Evolutionary conservation across 2,113 vertebrate species (phyloP), one percentile per base, ranked within the genome.

Genomic region (Saguinus imperator): DNA sequence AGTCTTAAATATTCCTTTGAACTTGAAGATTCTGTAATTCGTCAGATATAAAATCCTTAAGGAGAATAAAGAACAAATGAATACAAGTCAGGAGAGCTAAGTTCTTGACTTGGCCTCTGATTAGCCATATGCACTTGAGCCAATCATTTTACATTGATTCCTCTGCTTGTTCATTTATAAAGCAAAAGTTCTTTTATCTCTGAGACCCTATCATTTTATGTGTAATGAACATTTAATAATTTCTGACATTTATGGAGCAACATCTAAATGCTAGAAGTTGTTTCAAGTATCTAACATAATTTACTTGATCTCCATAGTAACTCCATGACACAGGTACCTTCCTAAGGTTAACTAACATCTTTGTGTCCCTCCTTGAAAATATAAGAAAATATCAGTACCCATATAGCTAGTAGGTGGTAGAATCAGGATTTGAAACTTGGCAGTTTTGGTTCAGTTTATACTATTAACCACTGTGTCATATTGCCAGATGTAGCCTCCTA

Each of bases 111-210:
- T 84, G 73, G 57, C 23, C 21, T 87, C 90, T 92, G 61, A 57
- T 87, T 77, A 87, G 32, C 73, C n/a, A 40, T 88, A 37, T 89
- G 29, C 40, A 18, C 35, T 45, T 76, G 18, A 93, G 25, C 20
- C 64, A 61, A 16, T 89, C 43, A 95, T 89, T 96, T 89, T 82
- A 82, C n/a, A 57, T 94, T 80, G 58, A 50, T 76, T 94, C 27
- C 40, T 95, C 6, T 17, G 45, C 18, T 96, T 52, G 70, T 93
- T 96, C 29, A 68, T 32, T 80, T 83, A 75, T 37, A 93, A 93
- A 93, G 6, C 45, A 14, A 96, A 80, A 2, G 13, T 68, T 94
- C 23, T 86, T 93, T 72, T 86, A 77, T 18, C 76, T 95, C 32
- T 82, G 76, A 88, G 45, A 14, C 55, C 20, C 70, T 76, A 7